Evolutionary conservation across 2,888 invertebrate species (phyloP).

Genomic region (Bombylius discolor): DNA sequence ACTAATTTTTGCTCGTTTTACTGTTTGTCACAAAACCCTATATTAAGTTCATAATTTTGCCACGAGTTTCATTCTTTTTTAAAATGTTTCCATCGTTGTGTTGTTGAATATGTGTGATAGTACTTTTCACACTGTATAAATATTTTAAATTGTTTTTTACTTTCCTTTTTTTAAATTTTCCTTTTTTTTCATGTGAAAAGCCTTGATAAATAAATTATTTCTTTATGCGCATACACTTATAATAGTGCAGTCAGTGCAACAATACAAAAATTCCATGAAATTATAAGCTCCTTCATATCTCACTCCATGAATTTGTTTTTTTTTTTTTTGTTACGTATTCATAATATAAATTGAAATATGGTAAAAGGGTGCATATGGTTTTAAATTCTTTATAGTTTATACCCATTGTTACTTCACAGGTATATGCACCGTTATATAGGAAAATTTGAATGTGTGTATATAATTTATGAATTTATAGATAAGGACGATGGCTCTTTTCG

Average conservation of each 20-base stretch:
- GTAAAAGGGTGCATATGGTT: too few species aligned
- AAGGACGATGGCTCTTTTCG: neutral
- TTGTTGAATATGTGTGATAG: neutral
- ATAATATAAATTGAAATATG: too few species aligned
- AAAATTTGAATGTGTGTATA: too few species aligned
- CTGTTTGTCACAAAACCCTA: too few species aligned
- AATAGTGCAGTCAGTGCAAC: slow-evolving; percentile 7
- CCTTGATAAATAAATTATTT: slow-evolving; percentile 8
- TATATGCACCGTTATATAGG: neutral
- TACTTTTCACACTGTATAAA: neutral
- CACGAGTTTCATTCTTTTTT: too few species aligned
- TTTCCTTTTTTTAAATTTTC: neutral
- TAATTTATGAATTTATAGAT: neutral
- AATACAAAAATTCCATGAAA: slow-evolving; percentile 13
- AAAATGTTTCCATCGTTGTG: too few species aligned
- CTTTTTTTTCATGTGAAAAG: neutral
- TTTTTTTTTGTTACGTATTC: too few species aligned
- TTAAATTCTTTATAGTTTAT: too few species aligned
- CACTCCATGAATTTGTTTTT: too few species aligned
- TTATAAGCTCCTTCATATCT: slow-evolving; percentile 5
- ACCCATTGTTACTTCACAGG: too few species aligned
- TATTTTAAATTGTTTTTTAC: neutral
- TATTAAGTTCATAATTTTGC: neutral
- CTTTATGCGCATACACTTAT: slow-evolving; percentile 6
- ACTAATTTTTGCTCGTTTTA: slow-evolving; percentile 9